phyloP scores from a whole-genome alignment of 2,888 invertebrate species.

The Sesamia inferens region DNA sequence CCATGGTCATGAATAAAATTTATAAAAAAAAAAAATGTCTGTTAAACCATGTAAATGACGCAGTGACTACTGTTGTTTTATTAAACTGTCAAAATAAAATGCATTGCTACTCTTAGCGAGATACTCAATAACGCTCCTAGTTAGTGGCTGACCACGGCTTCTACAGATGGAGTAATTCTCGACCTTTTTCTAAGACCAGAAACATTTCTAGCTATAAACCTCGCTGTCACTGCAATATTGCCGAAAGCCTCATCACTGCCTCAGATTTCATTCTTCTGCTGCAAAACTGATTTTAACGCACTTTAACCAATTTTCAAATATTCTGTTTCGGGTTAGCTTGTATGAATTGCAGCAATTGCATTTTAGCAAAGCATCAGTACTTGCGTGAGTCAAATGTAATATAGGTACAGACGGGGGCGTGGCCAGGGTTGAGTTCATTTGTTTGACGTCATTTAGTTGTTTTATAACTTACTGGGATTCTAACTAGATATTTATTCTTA shows the following conservation, averaged over 20 bases:
- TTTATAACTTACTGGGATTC: conserved; percentile 16
- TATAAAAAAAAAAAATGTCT: background rate
- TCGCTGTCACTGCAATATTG: background rate
- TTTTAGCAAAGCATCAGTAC: conserved; percentile 1
- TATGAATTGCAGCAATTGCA: too few species aligned
- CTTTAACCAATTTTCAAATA: background rate
- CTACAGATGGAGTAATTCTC: background rate
- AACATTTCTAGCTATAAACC: background rate
- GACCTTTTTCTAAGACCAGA: background rate
- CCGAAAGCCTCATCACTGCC: background rate
- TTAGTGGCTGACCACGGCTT: background rate
- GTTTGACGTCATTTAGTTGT: conserved; percentile 34
- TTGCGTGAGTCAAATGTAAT: background rate
- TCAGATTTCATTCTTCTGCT: background rate
- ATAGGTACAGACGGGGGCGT: conserved; percentile 12
- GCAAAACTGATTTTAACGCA: background rate
- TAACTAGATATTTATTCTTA: conserved; percentile 24
- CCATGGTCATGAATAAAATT: too few species aligned
- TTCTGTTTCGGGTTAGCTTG: background rate
- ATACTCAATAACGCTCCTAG: background rate
- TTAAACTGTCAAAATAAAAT: background rate
- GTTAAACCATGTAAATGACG: background rate
- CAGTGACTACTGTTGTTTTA: background rate
- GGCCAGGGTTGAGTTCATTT: conserved; percentile 2
- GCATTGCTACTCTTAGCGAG: background rate